Evolutionary conservation across 2,797 vertebrate genomes (phyloP).

Genomic region (Rhynchonycteris naso): DNA sequence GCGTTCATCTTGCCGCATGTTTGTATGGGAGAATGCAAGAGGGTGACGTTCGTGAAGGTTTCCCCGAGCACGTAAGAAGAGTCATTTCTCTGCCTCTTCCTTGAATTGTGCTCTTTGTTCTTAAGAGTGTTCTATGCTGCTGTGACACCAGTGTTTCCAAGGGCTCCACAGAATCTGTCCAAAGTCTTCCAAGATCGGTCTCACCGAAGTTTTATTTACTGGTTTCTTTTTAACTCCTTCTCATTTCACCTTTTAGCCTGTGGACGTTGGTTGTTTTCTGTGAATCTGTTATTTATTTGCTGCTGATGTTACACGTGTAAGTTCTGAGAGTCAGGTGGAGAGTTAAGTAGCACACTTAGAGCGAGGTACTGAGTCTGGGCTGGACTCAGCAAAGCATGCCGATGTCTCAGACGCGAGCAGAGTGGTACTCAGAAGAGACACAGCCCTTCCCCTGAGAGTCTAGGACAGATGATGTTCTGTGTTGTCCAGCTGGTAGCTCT

Average conservation of each 20-base stretch:
- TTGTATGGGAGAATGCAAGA: accelerated
- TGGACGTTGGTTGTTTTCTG: neutral
- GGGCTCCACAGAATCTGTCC: neutral
- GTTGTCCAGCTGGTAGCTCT: conserved; percentile 58
- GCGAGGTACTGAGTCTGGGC: neutral
- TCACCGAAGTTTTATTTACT: accelerated
- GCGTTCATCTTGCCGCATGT: neutral
- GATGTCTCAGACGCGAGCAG: conserved; percentile 58
- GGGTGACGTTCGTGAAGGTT: accelerated
- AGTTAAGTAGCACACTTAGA: neutral
- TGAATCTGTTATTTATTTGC: too few relatives aligned
- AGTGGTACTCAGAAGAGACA: conserved; percentile 46
- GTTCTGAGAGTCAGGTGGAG: neutral
- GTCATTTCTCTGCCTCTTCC: neutral
- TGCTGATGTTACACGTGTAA: neutral
- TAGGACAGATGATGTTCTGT: conserved; percentile 58
- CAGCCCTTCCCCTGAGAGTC: neutral
- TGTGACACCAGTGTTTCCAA: accelerated
- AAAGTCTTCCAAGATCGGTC: neutral
- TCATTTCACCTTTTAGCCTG: accelerated
- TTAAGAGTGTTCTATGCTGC: neutral
- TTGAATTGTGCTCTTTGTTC: neutral
- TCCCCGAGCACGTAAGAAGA: accelerated
- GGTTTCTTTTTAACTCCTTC: neutral
- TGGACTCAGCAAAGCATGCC: neutral